Evolutionary conservation across 2,113 vertebrate species (phyloP).

Genomic region (Atlantisia rogersi): DNA sequence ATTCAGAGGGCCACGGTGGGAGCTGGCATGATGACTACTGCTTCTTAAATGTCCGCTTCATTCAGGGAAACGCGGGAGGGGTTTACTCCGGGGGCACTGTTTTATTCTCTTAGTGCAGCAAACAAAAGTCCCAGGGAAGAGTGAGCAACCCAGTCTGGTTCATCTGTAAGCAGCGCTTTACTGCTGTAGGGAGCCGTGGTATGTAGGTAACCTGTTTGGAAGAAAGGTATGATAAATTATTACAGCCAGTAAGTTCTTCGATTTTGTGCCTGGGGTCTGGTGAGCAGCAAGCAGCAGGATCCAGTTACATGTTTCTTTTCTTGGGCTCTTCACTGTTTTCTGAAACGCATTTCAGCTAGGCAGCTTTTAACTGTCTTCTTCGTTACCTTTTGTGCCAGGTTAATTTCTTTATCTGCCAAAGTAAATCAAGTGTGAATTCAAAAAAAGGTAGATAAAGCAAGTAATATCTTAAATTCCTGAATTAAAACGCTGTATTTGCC

Average conservation of each 20-base stretch:
- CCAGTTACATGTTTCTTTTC: slow-evolving; percentile 63
- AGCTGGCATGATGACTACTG: slow-evolving; percentile 3
- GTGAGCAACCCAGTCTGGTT: background rate
- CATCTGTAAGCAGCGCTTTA: slow-evolving; percentile 41
- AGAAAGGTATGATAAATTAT: slow-evolving; percentile 65
- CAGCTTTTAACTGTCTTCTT: slow-evolving; percentile 8
- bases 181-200: background rate
- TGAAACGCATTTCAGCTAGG: slow-evolving; percentile 21
- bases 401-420: background rate
- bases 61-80: slow-evolving; percentile 1
- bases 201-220: slow-evolving; percentile 41
- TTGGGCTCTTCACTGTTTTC: slow-evolving; percentile 49
- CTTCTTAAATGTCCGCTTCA: slow-evolving; percentile 55
- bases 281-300: slow-evolving; percentile 51
- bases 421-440: background rate
- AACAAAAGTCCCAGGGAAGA: slow-evolving; percentile 1
- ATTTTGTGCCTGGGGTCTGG: slow-evolving; percentile 60
- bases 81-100: background rate
- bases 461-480: background rate
- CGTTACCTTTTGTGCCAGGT: background rate
- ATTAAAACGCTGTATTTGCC: background rate
- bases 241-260: slow-evolving; percentile 45
- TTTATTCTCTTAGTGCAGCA: background rate
- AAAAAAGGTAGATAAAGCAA: background rate
- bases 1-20: background rate